These are phyloP conservation scores for Ctenopoma kingsleyae DNA, from an alignment of 2,797 vertebrate genomes.

Conservation along the genomic window DNA sequence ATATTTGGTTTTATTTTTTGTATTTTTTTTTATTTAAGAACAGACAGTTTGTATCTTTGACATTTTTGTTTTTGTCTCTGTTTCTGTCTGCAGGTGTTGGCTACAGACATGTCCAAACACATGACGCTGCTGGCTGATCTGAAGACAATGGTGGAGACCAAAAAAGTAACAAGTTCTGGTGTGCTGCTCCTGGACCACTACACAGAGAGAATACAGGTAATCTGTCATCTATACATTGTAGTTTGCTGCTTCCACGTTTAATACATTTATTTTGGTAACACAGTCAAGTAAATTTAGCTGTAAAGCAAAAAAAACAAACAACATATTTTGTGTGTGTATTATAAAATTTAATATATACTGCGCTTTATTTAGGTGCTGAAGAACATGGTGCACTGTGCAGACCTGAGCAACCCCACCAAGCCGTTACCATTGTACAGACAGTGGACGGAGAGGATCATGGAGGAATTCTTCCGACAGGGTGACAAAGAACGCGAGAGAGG, in stretches of 20 bases:
- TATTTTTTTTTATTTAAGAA: not conserved
- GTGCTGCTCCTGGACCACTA: conserved; percentile 97
- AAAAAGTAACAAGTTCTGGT: conserved; percentile 98
- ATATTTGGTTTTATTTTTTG: not conserved
- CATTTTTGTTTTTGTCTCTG: not conserved
- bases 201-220: conserved; percentile 96
- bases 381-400: conserved; percentile 98
- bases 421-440: conserved; percentile 92
- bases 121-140: conserved; percentile 97
- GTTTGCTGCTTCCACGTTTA: too few species aligned
- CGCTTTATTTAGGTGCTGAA: conserved; percentile 88
- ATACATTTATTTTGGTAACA: not conserved
- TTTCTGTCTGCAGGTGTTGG: conserved; percentile 88
- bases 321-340: not conserved
- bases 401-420: conserved; percentile 98
- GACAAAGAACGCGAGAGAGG: conserved; percentile 96
- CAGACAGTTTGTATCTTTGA: not conserved
- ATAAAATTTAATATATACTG: too few species aligned
- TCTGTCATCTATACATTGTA: not conserved
- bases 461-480: conserved; percentile 98
- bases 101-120: conserved; percentile 99
- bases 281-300: not conserved
- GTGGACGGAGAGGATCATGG: conserved; percentile 99
- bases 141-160: conserved; percentile 99
- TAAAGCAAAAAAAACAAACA: not conserved